These are phyloP conservation scores for Alaudala cheleensis DNA, from an alignment of 2,113 vertebrate genomes.

Conservation along the genomic window DNA sequence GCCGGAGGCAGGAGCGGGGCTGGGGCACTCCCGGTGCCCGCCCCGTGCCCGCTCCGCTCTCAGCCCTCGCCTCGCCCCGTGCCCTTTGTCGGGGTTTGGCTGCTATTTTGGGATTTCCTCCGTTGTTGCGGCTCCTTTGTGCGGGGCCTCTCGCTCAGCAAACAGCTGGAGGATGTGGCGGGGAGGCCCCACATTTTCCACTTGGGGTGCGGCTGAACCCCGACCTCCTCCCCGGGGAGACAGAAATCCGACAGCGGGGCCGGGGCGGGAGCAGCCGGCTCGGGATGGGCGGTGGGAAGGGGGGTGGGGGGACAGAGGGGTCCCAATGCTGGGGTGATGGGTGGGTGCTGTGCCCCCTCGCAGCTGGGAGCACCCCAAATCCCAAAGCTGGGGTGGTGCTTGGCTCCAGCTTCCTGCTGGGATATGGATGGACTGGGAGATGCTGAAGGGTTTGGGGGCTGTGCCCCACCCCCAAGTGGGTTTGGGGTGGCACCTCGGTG, in stretches of 20 bases:
- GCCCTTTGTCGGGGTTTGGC: constrained; percentile 31
- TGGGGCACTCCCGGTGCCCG: background rate
- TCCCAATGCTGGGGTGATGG: background rate
- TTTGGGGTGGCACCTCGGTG: background rate
- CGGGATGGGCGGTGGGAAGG: accelerated
- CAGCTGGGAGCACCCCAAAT: background rate
- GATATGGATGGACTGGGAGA: background rate
- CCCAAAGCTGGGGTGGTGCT: too few relatives aligned
- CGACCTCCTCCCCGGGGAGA: background rate
- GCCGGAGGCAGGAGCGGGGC: background rate
- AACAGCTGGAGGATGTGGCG: constrained; percentile 77
- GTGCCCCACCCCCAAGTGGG: background rate
- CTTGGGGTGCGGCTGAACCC: background rate
- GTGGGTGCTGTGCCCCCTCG: background rate
- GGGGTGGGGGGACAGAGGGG: too few relatives aligned
- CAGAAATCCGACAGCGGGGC: background rate
- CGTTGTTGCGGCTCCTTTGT: constrained; percentile 55
- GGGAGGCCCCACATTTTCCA: constrained; percentile 65
- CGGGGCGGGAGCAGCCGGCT: accelerated
- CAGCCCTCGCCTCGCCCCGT: background rate
- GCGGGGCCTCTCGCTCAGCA: constrained; percentile 45
- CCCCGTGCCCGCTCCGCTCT: background rate
- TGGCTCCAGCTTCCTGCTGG: background rate
- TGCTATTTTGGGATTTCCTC: constrained; percentile 73
- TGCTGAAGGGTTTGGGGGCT: background rate